Percentiles rank a stretch among this genome's conserved stretches.
These are phyloP conservation scores for Amblyjoppa fuscipennis DNA, from an alignment of 2,888 invertebrate species.

Conservation along the genomic window DNA sequence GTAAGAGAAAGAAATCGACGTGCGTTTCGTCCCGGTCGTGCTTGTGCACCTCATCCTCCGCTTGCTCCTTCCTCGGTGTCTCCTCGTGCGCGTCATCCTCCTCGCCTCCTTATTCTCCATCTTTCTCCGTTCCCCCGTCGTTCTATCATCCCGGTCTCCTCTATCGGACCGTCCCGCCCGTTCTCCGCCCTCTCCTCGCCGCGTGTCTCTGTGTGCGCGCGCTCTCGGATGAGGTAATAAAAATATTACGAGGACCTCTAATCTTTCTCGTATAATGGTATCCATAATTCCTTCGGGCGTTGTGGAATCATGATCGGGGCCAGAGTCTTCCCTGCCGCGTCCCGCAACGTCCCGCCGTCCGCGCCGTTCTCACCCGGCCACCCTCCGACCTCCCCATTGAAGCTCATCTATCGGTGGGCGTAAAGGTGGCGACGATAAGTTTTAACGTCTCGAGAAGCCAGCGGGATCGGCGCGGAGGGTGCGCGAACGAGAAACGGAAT, in stretches of 20 bases:
- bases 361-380: conserved; percentile 2
- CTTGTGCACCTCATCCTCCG: conserved; percentile 49
- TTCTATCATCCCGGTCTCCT: not conserved
- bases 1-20: conserved; percentile 59
- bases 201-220: conserved; percentile 27
- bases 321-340: conserved; percentile 5
- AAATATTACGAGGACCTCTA: conserved; percentile 82
- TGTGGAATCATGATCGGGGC: conserved; percentile 77
- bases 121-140: conserved; percentile 24
- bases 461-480: conserved; percentile 30
- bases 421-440: conserved; percentile 67
- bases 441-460: conserved; percentile 61
- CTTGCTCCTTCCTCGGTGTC: conserved; percentile 32
- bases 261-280: conserved; percentile 81
- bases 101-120: conserved; percentile 8
- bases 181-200: conserved; percentile 5
- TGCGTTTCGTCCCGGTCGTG: conserved; percentile 42
- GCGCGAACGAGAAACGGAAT: conserved; percentile 18
- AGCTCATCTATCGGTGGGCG: conserved; percentile 57
- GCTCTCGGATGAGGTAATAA: conserved; percentile 73
- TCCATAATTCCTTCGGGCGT: conserved; percentile 80
- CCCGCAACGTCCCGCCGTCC: conserved; percentile 9
- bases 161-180: conserved; percentile 8
- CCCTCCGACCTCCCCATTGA: conserved; percentile 19
- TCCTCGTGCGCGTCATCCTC: conserved; percentile 18